Evolutionary conservation across 1,140 invertebrate species (phyloP).

Genomic region (Marisa cornuarietis): DNA sequence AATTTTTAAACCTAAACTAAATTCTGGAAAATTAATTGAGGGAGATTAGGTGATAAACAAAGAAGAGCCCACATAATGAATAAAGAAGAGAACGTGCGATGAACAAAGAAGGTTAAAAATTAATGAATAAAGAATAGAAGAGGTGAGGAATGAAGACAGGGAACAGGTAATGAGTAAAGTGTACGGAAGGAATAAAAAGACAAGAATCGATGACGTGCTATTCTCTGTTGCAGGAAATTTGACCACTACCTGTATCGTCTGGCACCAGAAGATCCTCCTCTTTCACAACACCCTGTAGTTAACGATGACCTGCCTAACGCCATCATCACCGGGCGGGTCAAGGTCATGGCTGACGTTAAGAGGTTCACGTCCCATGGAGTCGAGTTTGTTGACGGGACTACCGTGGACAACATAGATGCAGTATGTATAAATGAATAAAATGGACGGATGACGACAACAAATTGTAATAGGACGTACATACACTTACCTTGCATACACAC

Average conservation of each 20-base stretch:
- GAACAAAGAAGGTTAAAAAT: too few species aligned
- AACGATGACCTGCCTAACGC: slow-evolving; percentile 71
- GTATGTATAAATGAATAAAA: slow-evolving; percentile 17
- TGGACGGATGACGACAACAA: slow-evolving; percentile 29
- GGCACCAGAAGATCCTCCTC: slow-evolving; percentile 66
- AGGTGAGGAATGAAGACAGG: too few species aligned
- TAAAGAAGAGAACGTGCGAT: too few species aligned
- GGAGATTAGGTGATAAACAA: too few species aligned
- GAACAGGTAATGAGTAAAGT: too few species aligned
- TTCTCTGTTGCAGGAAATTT: slow-evolving; percentile 37
- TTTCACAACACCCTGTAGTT: slow-evolving; percentile 68
- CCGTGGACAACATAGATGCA: slow-evolving; percentile 54
- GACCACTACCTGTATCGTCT: slow-evolving; percentile 66
- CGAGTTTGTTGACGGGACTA: slow-evolving; percentile 62
- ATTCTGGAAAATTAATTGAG: too few species aligned
- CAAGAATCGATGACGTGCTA: neutral
- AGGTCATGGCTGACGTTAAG: slow-evolving; percentile 61
- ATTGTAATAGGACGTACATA: too few species aligned
- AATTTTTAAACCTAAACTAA: too few species aligned
- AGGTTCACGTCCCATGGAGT: slow-evolving; percentile 60
- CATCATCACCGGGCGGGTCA: slow-evolving; percentile 66
- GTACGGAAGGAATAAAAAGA: too few species aligned
- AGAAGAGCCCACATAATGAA: too few species aligned
- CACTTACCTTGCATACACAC: too few species aligned
- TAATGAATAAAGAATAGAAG: too few species aligned